Evolutionary conservation across 37 sponge, comb jelly and placozoan genomes (phyloP), one percentile per base, ranked within the genome.

Genomic region (Halisarca cf. caerulea): DNA sequence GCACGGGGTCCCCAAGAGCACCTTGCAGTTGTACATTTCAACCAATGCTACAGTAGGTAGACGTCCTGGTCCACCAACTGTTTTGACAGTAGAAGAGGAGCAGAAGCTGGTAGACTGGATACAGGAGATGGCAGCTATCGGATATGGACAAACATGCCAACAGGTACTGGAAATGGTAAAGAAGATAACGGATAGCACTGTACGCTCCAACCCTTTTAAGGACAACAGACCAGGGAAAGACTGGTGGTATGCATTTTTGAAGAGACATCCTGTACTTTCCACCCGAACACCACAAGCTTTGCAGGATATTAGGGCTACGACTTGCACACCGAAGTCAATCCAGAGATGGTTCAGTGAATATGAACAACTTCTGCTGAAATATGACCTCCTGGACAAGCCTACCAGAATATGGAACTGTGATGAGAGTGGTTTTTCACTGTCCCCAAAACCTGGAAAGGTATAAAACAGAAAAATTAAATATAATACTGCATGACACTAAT

Each of bases 191-290:
- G 87, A 86, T 45, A 51, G 68, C 82, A 59, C 54, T 54, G 72
- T 57, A 8, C 54, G 81, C 0, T 37, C 80, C 23, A 86, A 86
- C 54, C 81, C 81, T 33, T 78, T 85, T 32, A 0, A 17, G 25
- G 54, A 86, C 9, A 86, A 86, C 58, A 20, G 36, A 32, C 86
- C 86, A 3, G 77, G 85, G 35, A 84, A 73, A 17, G 85, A 84
- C 61, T 72, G 85, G 85, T 72, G 85, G 85, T 84, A 84, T 73
- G 77, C 75, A 4, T 84, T 84, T 54, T 60, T 84, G 11, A n/a
- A 27, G 32, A 33, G 85, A 30, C 86, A 85, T 59, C 79, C 86
- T 2, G 34, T 0, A 30, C 5, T 85, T 40, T 27, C 80, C 7
- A 25, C 66, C 20, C 38, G 66, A 5, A 21, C 61, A 42, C 86